phyloP scores from a whole-genome alignment of 2,113 vertebrate genomes.

The Psittacula cyanocephala region DNA sequence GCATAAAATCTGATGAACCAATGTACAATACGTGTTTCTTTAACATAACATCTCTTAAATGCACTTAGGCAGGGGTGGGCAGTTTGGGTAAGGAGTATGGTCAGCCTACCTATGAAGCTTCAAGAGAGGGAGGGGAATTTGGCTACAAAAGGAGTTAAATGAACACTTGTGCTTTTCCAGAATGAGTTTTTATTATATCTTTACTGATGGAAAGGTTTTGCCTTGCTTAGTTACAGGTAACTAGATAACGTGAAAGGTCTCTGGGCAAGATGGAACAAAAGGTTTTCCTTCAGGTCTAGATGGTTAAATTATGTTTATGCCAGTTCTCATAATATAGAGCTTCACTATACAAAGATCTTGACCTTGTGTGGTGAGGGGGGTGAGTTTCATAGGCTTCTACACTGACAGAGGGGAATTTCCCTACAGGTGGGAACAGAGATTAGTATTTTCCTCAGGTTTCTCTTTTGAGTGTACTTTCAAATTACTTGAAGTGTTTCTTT shows the following conservation, averaged over 20 bases:
- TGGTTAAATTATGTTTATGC: background rate
- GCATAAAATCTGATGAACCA: background rate
- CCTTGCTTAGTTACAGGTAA: background rate
- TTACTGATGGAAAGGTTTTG: background rate
- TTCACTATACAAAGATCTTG: background rate
- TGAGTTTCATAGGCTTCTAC: background rate
- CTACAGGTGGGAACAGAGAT: accelerated
- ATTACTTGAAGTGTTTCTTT: background rate
- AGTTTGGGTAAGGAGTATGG: background rate
- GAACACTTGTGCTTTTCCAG: background rate
- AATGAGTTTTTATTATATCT: background rate
- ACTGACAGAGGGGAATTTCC: background rate
- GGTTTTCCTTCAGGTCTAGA: background rate
- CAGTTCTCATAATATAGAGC: accelerated
- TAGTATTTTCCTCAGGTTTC: background rate
- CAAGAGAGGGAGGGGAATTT: background rate
- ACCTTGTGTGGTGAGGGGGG: background rate
- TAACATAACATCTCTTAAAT: background rate
- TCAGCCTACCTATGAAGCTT: background rate
- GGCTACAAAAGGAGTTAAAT: background rate
- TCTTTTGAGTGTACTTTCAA: background rate
- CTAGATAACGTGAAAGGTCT: accelerated
- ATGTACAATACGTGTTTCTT: accelerated
- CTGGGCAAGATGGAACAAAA: background rate
- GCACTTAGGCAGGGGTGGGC: background rate